Conservation (phyloP, 2,113 vertebrate species). For the Peromyscus leucopus region DNA sequence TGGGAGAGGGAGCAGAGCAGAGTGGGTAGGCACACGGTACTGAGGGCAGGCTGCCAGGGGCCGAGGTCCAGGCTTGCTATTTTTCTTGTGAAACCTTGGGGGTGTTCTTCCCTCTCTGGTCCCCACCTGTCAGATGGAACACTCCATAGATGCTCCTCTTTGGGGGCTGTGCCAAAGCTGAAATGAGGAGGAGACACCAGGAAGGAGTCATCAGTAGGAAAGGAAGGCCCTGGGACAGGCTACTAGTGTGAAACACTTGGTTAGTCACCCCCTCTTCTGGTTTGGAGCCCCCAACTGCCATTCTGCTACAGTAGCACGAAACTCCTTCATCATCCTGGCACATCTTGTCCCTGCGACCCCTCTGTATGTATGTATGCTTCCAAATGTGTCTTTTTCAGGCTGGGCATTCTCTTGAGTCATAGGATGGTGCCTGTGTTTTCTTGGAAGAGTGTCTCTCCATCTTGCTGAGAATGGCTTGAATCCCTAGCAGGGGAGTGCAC, state of each 20-base stretch:
- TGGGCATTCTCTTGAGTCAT: neutral
- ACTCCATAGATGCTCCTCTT: neutral
- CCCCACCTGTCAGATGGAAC: neutral
- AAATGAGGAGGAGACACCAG: rapidly evolving
- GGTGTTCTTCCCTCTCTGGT: neutral
- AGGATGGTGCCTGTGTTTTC: neutral
- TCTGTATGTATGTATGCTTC: neutral
- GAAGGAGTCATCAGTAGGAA: neutral
- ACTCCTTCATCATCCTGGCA: neutral
- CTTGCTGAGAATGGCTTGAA: constrained; percentile 24
- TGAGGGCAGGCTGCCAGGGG: neutral
- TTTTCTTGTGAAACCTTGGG: neutral
- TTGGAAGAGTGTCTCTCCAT: neutral
- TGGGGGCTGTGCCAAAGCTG: no score
- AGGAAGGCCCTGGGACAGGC: neutral
- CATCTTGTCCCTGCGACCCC: rapidly evolving
- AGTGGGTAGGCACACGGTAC: rapidly evolving
- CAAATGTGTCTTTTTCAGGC: neutral
- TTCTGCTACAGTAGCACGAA: neutral
- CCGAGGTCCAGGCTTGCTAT: neutral
- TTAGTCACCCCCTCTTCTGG: neutral
- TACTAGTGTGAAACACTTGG: neutral
- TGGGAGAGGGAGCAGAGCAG: rapidly evolving
- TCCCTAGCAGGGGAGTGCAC: neutral
- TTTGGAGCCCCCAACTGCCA: neutral